Evolutionary conservation across 2,797 vertebrate genomes (phyloP).

Genomic region (Micrastur ruficollis): DNA sequence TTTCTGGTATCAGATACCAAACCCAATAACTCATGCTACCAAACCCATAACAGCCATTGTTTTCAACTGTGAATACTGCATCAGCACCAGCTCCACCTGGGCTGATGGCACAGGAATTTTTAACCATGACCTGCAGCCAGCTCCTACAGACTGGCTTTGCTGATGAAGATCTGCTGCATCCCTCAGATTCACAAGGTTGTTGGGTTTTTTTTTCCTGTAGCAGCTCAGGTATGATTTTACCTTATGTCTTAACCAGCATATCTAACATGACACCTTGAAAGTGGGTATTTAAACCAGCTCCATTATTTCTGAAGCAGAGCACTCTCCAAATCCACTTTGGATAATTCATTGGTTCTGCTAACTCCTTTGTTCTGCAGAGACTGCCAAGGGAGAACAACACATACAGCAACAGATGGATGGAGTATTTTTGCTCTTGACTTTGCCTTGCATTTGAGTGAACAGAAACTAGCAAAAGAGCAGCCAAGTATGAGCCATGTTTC

Average conservation of each 20-base stretch:
- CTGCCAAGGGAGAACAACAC: neutral
- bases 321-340: neutral
- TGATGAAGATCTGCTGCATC: neutral
- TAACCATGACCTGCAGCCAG: neutral
- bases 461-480: neutral
- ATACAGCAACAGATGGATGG: neutral
- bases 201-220: fast-evolving
- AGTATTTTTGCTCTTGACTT: neutral
- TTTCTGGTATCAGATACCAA: neutral
- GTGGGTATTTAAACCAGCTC: neutral
- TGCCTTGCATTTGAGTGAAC: neutral
- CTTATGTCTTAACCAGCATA: neutral
- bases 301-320: neutral
- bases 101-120: neutral
- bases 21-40: neutral
- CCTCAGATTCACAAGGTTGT: neutral
- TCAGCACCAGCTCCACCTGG: neutral
- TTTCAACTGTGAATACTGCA: neutral
- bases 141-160: neutral
- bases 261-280: neutral
- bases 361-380: neutral
- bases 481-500: neutral
- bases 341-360: neutral
- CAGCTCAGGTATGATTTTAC: neutral
- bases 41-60: neutral